Base-by-base conservation (phyloP, 1,140 invertebrate genomes). In the Micrasema minimum region DNA sequence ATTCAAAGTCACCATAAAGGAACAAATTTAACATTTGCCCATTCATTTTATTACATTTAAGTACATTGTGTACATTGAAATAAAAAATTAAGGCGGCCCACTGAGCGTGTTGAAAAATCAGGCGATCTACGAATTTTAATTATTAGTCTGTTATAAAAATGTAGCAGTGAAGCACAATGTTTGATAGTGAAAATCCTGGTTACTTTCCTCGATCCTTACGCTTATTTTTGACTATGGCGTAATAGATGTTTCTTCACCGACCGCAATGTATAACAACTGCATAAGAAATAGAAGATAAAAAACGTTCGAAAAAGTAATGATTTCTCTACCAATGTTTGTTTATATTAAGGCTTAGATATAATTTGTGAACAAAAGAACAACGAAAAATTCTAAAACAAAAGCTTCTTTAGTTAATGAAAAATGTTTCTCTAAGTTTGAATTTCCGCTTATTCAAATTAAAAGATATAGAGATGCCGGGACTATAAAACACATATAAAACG, bases 381-480 rank as follows among this genome's bases (percentile, higher is more conserved):
- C 45, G 18, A 48, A 48, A 16, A 23, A 22, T 1, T 20, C 16
- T 31, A 4, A 46, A 16, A 35, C 51, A 55, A 37, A 55, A n/a
- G 31, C n/a, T n/a, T n/a, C n/a, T n/a, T n/a, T n/a, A n/a, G n/a
- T 31, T n/a, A 55, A 14, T 14, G 20, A 22, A 35, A 26, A 20
- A 35, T 35, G 50, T 53, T 53, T 9, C 10, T 59, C 7, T 43
- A 35, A 22, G 35, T 59, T 38, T 31, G 7, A 16, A 41, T 59
- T 59, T 59, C 55, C 55, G 55, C 55, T 59, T 35, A 59, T 59
- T 59, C 37, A 59, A 41, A 59, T 59, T 59, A 16, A 59, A 59
- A 59, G 55, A 59, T 59, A n/a, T 55, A 12, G 4, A 35, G 51
- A 55, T 55, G 31, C 26, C 11, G 14, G 5, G 18, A 5, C 1